Conservation (phyloP, 2,888 invertebrate species). For the Carterocephalus palaemon region DNA sequence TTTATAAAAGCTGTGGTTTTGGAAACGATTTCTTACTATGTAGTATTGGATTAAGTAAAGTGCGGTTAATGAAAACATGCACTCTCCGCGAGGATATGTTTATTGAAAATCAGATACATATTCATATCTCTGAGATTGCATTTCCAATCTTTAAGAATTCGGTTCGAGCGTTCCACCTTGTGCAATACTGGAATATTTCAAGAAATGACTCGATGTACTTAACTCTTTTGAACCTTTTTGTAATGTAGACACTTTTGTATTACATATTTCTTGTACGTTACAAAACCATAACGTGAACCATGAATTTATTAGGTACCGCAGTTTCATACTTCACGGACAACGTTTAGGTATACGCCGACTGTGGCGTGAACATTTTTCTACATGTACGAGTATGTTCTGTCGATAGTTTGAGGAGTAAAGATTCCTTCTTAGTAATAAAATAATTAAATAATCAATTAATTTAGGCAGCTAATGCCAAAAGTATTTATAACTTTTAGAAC, state of each 20-base stretch:
- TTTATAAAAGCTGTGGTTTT: slow-evolving; percentile 12
- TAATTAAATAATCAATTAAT: too few species aligned
- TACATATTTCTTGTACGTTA: slow-evolving; percentile 2
- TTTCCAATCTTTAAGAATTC: too few species aligned
- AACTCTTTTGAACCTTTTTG: neutral
- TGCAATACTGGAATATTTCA: slow-evolving; percentile 3
- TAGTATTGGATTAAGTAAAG: too few species aligned
- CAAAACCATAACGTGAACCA: slow-evolving; percentile 11
- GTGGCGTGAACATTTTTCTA: neutral
- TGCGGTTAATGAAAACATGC: neutral
- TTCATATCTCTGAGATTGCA: too few species aligned
- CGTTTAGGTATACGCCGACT: too few species aligned
- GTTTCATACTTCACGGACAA: neutral
- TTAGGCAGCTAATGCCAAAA: too few species aligned
- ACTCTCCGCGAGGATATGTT: neutral
- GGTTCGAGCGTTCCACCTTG: too few species aligned
- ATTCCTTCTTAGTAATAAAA: too few species aligned
- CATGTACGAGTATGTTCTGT: slow-evolving; percentile 6
- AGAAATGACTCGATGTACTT: neutral
- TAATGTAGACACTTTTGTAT: slow-evolving; percentile 2
- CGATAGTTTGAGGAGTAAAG: too few species aligned
- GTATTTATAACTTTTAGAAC: too few species aligned
- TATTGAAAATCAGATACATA: too few species aligned
- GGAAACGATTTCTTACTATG: slow-evolving; percentile 1
- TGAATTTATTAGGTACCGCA: slow-evolving; percentile 7